Evolutionary conservation across 2,113 vertebrate genomes (phyloP).

Genomic region (Rattus norvegicus): DNA sequence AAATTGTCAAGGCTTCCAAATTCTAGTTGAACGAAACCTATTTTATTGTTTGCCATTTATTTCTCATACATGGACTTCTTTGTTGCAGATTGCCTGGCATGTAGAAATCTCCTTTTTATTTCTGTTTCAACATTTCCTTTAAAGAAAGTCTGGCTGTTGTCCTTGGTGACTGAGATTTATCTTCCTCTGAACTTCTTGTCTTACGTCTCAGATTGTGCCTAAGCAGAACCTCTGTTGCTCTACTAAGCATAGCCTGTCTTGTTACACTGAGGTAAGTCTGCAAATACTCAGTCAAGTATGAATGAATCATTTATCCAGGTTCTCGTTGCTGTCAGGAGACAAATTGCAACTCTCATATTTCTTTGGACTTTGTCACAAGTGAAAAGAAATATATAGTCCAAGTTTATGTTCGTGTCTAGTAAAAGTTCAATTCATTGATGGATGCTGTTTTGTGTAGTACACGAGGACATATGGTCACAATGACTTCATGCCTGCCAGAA

Average conservation of each 20-base stretch:
- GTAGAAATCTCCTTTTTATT: background rate
- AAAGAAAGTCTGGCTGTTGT: background rate
- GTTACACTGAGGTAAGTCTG: background rate
- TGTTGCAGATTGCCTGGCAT: background rate
- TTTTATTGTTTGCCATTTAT: background rate
- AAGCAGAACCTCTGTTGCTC: background rate
- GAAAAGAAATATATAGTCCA: background rate
- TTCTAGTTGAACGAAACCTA: background rate
- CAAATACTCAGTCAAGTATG: background rate
- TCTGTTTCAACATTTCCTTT: background rate
- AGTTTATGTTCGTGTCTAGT: background rate
- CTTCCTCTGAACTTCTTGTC: background rate
- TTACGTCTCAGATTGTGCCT: background rate
- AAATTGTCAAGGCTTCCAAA: rapidly evolving
- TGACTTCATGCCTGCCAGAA: background rate
- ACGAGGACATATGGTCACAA: background rate
- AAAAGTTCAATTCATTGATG: background rate
- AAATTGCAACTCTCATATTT: background rate
- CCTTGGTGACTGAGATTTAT: background rate
- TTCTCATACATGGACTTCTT: background rate
- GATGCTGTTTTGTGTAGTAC: background rate
- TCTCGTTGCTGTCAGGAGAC: background rate
- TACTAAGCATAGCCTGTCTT: background rate
- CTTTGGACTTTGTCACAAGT: background rate
- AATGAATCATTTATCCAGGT: background rate